Evolutionary conservation across 2,113 vertebrate genomes (phyloP).

Genomic region (Etheostoma spectabile): DNA sequence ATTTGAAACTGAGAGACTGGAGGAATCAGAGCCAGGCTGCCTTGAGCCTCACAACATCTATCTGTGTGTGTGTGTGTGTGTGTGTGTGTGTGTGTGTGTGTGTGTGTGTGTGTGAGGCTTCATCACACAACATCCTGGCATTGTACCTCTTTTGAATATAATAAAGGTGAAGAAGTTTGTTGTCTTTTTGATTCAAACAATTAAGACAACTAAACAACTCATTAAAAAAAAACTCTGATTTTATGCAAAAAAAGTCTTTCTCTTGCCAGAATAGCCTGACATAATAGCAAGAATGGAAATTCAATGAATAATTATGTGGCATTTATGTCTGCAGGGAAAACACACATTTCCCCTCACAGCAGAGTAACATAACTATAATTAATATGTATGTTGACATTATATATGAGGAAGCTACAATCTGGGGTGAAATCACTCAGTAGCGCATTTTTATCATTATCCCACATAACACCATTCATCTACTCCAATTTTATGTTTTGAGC

Average conservation of each 20-base stretch:
- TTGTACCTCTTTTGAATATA: not conserved
- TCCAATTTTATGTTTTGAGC: conserved; percentile 57
- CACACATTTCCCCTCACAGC: conserved; percentile 49
- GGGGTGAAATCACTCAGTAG: conserved; percentile 24
- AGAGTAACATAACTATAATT: conserved; percentile 69
- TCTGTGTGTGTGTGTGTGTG: conserved; percentile 27
- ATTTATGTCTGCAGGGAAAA: conserved; percentile 59
- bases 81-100: conserved; percentile 8
- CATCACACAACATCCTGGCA: not conserved
- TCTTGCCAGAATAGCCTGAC: conserved; percentile 23
- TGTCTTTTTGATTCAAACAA: conserved; percentile 2
- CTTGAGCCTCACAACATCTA: conserved; percentile 37
- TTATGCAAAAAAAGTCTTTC: conserved; percentile 30
- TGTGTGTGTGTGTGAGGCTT: conserved; percentile 14
- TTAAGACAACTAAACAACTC: conserved; percentile 6
- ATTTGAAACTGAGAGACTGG: conserved; percentile 77
- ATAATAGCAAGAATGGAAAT: conserved; percentile 65
- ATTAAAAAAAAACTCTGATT: conserved; percentile 29
- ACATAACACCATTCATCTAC: conserved; percentile 61
- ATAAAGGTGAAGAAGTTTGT: not conserved
- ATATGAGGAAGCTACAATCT: conserved; percentile 48
- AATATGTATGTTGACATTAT: conserved; percentile 64
- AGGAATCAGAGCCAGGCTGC: conserved; percentile 67
- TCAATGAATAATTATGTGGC: conserved; percentile 67
- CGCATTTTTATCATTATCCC: conserved; percentile 31